These are phyloP conservation scores for Anomalospiza imberbis DNA, from an alignment of 2,797 vertebrate genomes.

Conservation along the genomic window DNA sequence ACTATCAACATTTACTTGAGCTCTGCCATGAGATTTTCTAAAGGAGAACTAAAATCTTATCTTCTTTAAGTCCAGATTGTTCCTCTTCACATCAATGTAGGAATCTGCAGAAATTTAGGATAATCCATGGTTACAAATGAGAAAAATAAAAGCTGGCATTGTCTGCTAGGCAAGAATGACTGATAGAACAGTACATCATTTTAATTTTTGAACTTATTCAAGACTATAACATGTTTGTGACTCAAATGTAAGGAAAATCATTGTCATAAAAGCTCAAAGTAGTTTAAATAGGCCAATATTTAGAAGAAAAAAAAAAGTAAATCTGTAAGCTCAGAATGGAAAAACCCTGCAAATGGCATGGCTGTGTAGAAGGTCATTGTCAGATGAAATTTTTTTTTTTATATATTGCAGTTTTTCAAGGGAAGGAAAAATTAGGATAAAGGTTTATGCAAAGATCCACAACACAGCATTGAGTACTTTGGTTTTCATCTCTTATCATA, in stretches of 20 bases:
- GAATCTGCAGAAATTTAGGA: not conserved
- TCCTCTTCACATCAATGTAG: not conserved
- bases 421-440: not conserved
- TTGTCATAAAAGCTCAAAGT: not conserved
- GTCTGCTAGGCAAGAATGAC: not conserved
- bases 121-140: not conserved
- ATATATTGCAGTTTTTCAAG: not conserved
- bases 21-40: not conserved
- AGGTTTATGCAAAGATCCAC: not conserved
- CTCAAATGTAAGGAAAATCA: not conserved
- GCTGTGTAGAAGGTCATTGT: not conserved
- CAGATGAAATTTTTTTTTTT: not conserved
- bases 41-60: not conserved
- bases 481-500: not conserved
- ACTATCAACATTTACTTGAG: not conserved
- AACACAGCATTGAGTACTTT: not conserved
- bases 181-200: not conserved
- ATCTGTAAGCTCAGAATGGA: not conserved
- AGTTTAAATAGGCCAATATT: not conserved
- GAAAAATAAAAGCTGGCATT: not conserved
- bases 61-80: not conserved
- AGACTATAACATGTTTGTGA: not conserved
- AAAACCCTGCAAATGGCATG: not conserved
- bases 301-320: not conserved
- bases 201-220: not conserved